Percentiles rank a stretch among this genome's conserved stretches.
Conservation (phyloP, 2,113 vertebrate species). For the Elgaria multicarinata region DNA sequence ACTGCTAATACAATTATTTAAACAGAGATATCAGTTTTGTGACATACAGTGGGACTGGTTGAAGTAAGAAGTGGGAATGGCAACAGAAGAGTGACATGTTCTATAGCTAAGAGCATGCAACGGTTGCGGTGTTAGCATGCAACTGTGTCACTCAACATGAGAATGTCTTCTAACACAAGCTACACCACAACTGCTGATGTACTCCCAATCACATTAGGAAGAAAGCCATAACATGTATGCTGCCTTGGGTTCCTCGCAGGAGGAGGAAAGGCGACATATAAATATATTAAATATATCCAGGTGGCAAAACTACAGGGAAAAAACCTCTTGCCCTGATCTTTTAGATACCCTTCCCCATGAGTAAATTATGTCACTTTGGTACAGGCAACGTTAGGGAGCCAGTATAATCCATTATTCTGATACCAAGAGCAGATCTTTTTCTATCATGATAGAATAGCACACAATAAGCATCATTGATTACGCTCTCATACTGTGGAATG, state of each 20-base stretch:
- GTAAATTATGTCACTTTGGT: not conserved
- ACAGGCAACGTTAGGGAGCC: not conserved
- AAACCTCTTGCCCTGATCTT: not conserved
- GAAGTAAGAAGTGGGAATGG: not conserved
- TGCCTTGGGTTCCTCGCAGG: no score
- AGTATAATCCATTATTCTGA: not conserved
- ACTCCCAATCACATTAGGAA: not conserved
- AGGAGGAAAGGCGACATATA: no score
- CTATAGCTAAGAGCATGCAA: not conserved
- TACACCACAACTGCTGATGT: not conserved
- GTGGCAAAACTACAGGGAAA: not conserved
- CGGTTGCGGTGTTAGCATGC: not conserved
- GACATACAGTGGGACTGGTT: not conserved
- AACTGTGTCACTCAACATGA: not conserved
- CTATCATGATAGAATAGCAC: not conserved
- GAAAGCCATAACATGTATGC: not conserved
- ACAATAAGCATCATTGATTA: not conserved
- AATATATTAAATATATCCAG: not conserved
- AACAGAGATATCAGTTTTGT: not conserved
- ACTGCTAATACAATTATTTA: not conserved
- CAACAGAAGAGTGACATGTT: not conserved
- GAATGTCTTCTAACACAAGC: not conserved
- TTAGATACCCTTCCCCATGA: not conserved
- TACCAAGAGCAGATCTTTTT: not conserved
- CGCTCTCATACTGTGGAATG: no score